phyloP scores from a whole-genome alignment of 2,797 vertebrate genomes.

The Typhlichthys eigenmanni region DNA sequence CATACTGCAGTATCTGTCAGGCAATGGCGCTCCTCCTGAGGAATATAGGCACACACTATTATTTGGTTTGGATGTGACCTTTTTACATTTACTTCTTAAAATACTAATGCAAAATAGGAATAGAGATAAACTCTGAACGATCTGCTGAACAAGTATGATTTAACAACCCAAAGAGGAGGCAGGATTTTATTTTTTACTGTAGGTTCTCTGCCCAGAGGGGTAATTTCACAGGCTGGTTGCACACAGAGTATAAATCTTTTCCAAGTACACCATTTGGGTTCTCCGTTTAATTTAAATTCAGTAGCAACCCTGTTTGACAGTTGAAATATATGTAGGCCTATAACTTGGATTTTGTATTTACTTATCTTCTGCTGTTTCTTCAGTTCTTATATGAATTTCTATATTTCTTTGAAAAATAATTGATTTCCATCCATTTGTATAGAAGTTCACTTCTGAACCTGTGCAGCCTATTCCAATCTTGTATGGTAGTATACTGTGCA shows the following conservation, averaged over 20 bases:
- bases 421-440: slow-evolving; percentile 32
- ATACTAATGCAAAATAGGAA: neutral
- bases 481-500: neutral
- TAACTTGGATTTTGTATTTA: neutral
- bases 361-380: slow-evolving; percentile 10
- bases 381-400: slow-evolving; percentile 41
- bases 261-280: slow-evolving; percentile 16
- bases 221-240: slow-evolving; percentile 43
- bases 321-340: neutral
- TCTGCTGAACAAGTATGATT: slow-evolving; percentile 9
- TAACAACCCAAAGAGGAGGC: slow-evolving; percentile 11
- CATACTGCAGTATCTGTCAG: neutral
- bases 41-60: neutral
- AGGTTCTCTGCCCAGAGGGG: slow-evolving; percentile 24
- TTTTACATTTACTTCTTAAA: slow-evolving; percentile 4
- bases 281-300: slow-evolving; percentile 17
- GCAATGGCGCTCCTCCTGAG: neutral
- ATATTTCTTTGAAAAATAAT: slow-evolving; percentile 4
- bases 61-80: neutral
- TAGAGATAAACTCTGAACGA: neutral
- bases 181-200: slow-evolving; percentile 28
- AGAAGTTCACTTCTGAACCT: slow-evolving; percentile 53
- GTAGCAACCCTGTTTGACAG: slow-evolving; percentile 15
- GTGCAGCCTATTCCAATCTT: slow-evolving; percentile 8
- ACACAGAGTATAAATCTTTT: slow-evolving; percentile 28